Evolutionary conservation across 2,888 invertebrate genomes (phyloP).

Genomic region (Tiliacea aurago): DNA sequence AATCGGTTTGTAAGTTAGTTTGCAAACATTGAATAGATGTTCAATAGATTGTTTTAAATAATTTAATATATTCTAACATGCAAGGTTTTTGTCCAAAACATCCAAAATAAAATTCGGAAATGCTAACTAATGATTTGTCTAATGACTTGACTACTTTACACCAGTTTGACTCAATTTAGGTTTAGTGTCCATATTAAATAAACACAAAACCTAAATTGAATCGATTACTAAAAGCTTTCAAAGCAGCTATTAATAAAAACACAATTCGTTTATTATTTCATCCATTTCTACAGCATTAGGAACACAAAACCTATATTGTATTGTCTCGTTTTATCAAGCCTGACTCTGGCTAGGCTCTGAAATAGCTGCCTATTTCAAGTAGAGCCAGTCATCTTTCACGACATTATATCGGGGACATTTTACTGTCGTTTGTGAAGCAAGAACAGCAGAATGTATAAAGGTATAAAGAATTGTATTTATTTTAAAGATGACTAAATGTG

Average conservation of each 20-base stretch:
- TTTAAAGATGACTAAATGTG: no score
- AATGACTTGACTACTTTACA: neutral
- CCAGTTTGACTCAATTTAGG: neutral
- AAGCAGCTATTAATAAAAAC: slow-evolving; percentile 2
- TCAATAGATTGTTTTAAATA: neutral
- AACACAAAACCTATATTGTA: slow-evolving; percentile 41
- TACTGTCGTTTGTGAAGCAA: slow-evolving; percentile 16
- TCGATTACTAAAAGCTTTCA: neutral
- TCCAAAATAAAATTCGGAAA: neutral
- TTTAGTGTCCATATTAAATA: slow-evolving; percentile 5
- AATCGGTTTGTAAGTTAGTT: neutral
- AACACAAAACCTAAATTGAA: no score
- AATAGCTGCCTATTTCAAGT: slow-evolving; percentile 25
- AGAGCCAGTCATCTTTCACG: neutral
- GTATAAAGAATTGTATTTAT: no score
- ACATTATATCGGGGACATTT: neutral
- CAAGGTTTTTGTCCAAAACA: neutral
- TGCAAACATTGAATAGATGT: neutral
- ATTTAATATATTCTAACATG: neutral
- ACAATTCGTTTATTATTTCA: slow-evolving; percentile 1
- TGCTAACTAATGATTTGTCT: neutral
- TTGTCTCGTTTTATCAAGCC: slow-evolving; percentile 31
- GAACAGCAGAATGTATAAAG: no score
- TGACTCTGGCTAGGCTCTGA: neutral
- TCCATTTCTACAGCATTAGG: neutral